A percentile compares a stretch with the other conserved stretches of the same genome.
Conservation (phyloP, 2,113 vertebrate species). For the Hyperoodon ampullatus region DNA sequence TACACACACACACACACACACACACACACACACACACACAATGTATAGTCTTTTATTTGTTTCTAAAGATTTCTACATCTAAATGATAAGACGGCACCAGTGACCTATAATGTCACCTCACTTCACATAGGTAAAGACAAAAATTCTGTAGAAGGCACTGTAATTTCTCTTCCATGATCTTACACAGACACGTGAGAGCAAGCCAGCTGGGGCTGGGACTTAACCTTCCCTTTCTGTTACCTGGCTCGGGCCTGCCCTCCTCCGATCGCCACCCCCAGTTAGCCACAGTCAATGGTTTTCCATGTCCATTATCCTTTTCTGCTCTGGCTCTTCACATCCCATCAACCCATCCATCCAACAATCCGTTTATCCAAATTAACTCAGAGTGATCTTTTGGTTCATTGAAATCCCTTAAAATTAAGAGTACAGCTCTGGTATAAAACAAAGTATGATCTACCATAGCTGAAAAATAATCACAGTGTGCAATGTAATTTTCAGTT, state of each 20-base stretch:
- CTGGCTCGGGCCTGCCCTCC: constrained; percentile 70
- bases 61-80: constrained; percentile 77
- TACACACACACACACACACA: constrained; percentile 19
- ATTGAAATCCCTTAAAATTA: constrained; percentile 81
- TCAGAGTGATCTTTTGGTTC: constrained; percentile 80
- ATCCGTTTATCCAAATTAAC: neutral
- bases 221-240: constrained; percentile 59
- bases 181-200: constrained; percentile 77
- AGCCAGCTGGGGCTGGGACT: constrained; percentile 75
- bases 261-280: constrained; percentile 48
- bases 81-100: constrained; percentile 74
- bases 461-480: constrained; percentile 87
- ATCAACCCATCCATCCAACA: neutral
- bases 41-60: constrained; percentile 8
- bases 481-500: constrained; percentile 85
- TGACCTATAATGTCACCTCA: constrained; percentile 78
- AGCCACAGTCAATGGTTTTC: constrained; percentile 12
- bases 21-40: neutral
- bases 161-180: constrained; percentile 84
- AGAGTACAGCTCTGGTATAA: constrained; percentile 85
- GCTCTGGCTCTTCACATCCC: constrained; percentile 37
- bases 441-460: constrained; percentile 85
- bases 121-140: constrained; percentile 84
- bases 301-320: constrained; percentile 50
- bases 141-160: constrained; percentile 89